A percentile compares a stretch with the other conserved stretches of the same genome.
Evolutionary conservation across 2,888 invertebrate genomes (phyloP).

Genomic region (Agrotis segetum): DNA sequence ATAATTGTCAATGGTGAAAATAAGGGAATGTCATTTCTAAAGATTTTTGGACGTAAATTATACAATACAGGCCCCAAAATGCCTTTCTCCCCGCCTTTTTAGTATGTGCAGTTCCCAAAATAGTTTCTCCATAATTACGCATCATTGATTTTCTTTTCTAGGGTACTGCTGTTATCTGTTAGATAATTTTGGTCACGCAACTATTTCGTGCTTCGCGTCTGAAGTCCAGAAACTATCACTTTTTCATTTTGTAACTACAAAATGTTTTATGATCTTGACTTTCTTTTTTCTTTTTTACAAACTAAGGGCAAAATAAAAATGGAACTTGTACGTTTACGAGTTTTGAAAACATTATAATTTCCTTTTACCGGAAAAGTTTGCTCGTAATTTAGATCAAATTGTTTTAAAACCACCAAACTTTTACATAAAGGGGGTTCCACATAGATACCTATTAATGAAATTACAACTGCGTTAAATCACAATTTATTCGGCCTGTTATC

Average conservation of each 20-base stretch:
- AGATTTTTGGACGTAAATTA: too few species aligned
- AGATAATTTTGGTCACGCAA: conserved; percentile 53
- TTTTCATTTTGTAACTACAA: neutral
- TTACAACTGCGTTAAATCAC: conserved; percentile 75
- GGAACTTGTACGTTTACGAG: neutral
- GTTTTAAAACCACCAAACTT: conserved; percentile 37
- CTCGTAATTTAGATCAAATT: conserved; percentile 22
- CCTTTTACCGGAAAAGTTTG: conserved; percentile 10
- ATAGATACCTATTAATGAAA: conserved; percentile 69
- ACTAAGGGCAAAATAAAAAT: neutral
- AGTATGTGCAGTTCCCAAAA: too few species aligned
- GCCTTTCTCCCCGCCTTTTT: too few species aligned
- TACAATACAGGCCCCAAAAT: too few species aligned
- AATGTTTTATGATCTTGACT: neutral
- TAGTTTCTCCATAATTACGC: neutral
- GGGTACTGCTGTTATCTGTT: conserved; percentile 5
- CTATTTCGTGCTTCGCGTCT: conserved; percentile 14
- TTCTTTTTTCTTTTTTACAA: neutral
- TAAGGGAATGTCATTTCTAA: too few species aligned
- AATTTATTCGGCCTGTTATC: conserved; percentile 77
- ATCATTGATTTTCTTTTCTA: conserved; percentile 43
- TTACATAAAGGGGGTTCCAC: conserved; percentile 48
- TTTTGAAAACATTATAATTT: conserved; percentile 3
- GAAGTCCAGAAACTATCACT: neutral
- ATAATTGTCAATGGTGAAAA: too few species aligned